Percentiles rank a stretch among this genome's conserved stretches.
Conservation (phyloP, 1,140 invertebrate species). For the Bombus waltoni region DNA sequence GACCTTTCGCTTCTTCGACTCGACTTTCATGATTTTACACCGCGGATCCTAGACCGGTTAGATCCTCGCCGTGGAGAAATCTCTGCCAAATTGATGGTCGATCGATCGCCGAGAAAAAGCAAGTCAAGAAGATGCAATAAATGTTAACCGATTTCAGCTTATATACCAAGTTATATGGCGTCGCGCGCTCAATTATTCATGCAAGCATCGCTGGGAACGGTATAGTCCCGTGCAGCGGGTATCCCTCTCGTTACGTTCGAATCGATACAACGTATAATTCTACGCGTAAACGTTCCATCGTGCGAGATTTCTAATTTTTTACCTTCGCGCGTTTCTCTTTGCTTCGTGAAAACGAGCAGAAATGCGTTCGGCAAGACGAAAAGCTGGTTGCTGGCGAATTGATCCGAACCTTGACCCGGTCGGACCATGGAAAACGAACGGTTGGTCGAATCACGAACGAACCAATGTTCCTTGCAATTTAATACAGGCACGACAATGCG, state of each 20-base stretch:
- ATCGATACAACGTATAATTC: conserved; percentile 38
- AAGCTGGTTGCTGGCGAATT: not conserved
- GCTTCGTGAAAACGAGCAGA: too few species aligned
- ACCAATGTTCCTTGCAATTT: conserved; percentile 33
- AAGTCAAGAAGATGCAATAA: conserved; percentile 22
- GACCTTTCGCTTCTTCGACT: not conserved
- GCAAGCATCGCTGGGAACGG: conserved; percentile 31
- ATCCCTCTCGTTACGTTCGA: conserved; percentile 16
- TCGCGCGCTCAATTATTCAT: conserved; percentile 44
- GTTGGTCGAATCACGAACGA: not conserved
- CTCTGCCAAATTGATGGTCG: not conserved
- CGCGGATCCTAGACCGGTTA: too few species aligned
- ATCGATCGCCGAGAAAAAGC: conserved; percentile 16
- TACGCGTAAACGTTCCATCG: conserved; percentile 6
- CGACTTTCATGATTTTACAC: not conserved
- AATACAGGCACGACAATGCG: conserved; percentile 39
- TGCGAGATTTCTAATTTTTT: not conserved
- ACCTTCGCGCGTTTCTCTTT: not conserved
- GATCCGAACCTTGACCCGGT: not conserved
- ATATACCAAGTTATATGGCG: conserved; percentile 21
- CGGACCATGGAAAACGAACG: not conserved
- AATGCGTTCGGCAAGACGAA: not conserved
- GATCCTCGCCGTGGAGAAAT: too few species aligned
- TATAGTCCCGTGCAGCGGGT: conserved; percentile 23
- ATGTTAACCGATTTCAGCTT: conserved; percentile 36